Base-by-base conservation (phyloP, 2,888 invertebrate species). In the Drosophila meridiana region DNA sequence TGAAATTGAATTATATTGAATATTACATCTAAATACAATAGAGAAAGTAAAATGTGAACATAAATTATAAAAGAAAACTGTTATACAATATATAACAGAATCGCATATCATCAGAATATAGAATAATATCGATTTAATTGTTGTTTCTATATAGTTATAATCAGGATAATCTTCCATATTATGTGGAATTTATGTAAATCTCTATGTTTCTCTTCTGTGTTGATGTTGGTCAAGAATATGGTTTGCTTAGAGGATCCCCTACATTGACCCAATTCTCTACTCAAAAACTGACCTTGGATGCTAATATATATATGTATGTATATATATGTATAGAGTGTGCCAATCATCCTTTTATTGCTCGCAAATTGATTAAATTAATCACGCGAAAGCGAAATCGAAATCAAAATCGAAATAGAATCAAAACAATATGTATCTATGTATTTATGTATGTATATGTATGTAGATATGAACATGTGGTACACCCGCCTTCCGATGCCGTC, bases 281-380 rank as follows among this genome's bases (percentile, higher is more conserved):
- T 43, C 13, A 20, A 28, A 38, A 8, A 34, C 20, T 56, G 67
- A 67, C 40, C 55, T 68, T 67, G 69, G 26, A 9, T 36, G 63
- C 20, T 45, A 32, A n/a, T 26, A 55, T 14, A 38, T 1, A 11
- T 36, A 53, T 4, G 20, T 36, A 36, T 36, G 6, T n/a, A n/a
- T 20, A n/a, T 9, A n/a, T 30, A 9, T 53, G 20, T 30, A 6
- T 11, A 34, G 52, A 28, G 53, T 47, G 38, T 67, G 53, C 26
- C 69, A 56, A 45, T 45, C 45, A 47, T 82, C 85, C 85, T 83
- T 87, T 83, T 74, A 82, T 84, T 82, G 82, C 48, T 53, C 56
- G 66, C 69, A 56, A 74, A 76, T 83, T 84, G 75, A 87, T 84
- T 87, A 56, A 87, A 71, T 81, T 71, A 75, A 84, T 87, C 52